Conservation (phyloP, 2,888 invertebrate species). For the Leptinotarsa haldemani region DNA sequence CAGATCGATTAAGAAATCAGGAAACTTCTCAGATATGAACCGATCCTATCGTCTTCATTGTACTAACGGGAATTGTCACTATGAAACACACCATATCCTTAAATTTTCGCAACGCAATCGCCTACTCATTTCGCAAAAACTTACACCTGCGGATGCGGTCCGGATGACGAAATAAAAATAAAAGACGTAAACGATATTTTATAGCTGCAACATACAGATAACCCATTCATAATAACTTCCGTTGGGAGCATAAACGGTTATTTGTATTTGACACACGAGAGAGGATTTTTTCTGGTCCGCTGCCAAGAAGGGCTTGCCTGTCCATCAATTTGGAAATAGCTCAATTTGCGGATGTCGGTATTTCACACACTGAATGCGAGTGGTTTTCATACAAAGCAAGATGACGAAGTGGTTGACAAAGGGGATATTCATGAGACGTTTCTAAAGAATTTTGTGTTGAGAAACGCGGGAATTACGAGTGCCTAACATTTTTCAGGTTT, state of each 20-base stretch:
- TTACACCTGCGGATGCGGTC: conserved; percentile 14
- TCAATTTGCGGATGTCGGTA: conserved; percentile 28
- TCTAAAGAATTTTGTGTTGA: not conserved
- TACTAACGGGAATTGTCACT: not conserved
- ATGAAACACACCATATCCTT: not conserved
- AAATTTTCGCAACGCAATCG: not conserved
- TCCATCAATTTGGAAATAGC: conserved; percentile 12
- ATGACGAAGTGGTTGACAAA: not conserved
- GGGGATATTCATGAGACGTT: not conserved
- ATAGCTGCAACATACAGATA: conserved; percentile 21
- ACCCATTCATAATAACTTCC: conserved; percentile 28
- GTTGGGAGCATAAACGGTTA: conserved; percentile 19
- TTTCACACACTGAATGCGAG: conserved; percentile 14
- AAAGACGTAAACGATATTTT: conserved; percentile 16
- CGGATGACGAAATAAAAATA: not conserved
- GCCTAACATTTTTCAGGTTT: not conserved
- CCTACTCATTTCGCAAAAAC: not conserved
- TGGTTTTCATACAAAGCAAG: not conserved
- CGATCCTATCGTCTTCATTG: not conserved
- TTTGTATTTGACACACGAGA: conserved; percentile 19
- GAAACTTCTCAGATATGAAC: too few relatives aligned
- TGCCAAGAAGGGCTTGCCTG: conserved; percentile 17
- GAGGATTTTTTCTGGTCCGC: conserved; percentile 9
- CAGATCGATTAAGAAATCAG: too few relatives aligned
- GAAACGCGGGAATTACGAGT: not conserved